phyloP scores from a whole-genome alignment of 37 sponge, comb jelly and placozoan genomes.

The Tethya wilhelma region DNA sequence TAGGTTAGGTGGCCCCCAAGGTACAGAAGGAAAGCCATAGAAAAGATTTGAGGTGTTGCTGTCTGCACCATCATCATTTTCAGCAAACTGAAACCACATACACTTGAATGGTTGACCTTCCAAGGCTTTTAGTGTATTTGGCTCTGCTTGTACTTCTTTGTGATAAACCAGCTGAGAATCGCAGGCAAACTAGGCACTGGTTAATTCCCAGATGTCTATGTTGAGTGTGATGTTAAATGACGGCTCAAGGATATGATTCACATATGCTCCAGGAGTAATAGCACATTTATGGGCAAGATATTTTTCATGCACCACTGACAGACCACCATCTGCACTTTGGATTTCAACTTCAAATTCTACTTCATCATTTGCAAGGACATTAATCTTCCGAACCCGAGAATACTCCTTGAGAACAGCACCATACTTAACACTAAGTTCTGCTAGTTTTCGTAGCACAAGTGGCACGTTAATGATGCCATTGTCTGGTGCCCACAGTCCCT shows the following conservation, averaged over 20 bases:
- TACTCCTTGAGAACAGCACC: conserved; percentile 12
- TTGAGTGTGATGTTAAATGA: conserved; percentile 8
- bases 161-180: conserved; percentile 7
- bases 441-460: conserved; percentile 7
- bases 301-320: background rate
- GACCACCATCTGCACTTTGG: background rate
- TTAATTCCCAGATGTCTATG: conserved; percentile 17
- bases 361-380: background rate
- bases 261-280: conserved; percentile 9
- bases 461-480: conserved; percentile 25
- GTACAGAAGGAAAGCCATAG: conserved; percentile 23
- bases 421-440: conserved; percentile 5
- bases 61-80: conserved; percentile 6
- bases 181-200: conserved; percentile 9
- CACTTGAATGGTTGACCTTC: conserved; percentile 25
- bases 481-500: conserved; percentile 32
- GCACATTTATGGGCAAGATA: conserved; percentile 2
- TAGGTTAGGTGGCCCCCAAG: conserved; percentile 21
- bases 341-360: conserved; percentile 5
- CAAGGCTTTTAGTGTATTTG: background rate
- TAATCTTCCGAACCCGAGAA: background rate
- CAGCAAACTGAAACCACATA: conserved; percentile 35
- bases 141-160: background rate
- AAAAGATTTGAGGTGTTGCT: conserved; percentile 13
- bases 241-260: conserved; percentile 26